A percentile compares a stretch with the other conserved stretches of the same genome.
Evolutionary conservation across 2,888 invertebrate species (phyloP).

Genomic region (Polyploca ridens): DNA sequence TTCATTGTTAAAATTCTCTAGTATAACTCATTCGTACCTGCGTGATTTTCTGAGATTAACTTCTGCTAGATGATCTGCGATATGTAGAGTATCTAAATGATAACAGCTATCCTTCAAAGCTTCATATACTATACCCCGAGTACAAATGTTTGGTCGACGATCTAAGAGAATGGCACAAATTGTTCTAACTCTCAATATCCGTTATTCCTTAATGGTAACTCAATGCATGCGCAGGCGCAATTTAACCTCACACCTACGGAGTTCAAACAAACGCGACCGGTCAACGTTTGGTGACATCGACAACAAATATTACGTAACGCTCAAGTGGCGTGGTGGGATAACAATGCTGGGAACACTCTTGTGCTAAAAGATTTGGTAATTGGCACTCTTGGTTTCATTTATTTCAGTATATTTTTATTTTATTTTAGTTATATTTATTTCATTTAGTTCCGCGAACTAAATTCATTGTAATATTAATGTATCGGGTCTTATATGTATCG

Average conservation of each 20-base stretch:
- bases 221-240: constrained; percentile 5
- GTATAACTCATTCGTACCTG: neutral
- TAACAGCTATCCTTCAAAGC: too few relatives aligned
- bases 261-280: constrained; percentile 17
- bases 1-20: neutral
- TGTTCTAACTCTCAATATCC: neutral
- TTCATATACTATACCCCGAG: too few relatives aligned
- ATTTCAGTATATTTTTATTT: too few relatives aligned
- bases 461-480: too few relatives aligned
- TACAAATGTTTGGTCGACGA: neutral
- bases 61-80: too few relatives aligned
- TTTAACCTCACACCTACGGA: constrained; percentile 8
- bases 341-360: too few relatives aligned
- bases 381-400: neutral
- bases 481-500: too few relatives aligned
- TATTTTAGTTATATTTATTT: too few relatives aligned
- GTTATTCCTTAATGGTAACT: neutral
- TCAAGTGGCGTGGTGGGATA: neutral
- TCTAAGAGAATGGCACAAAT: neutral
- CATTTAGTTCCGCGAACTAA: too few relatives aligned
- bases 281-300: constrained; percentile 29
- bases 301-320: constrained; percentile 15
- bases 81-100: too few relatives aligned
- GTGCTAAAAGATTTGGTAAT: neutral
- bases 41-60: neutral